Percentiles rank a stretch among this genome's conserved stretches.
phyloP scores from a whole-genome alignment of 2,888 invertebrate genomes.

The Drosophila paranaensis region DNA sequence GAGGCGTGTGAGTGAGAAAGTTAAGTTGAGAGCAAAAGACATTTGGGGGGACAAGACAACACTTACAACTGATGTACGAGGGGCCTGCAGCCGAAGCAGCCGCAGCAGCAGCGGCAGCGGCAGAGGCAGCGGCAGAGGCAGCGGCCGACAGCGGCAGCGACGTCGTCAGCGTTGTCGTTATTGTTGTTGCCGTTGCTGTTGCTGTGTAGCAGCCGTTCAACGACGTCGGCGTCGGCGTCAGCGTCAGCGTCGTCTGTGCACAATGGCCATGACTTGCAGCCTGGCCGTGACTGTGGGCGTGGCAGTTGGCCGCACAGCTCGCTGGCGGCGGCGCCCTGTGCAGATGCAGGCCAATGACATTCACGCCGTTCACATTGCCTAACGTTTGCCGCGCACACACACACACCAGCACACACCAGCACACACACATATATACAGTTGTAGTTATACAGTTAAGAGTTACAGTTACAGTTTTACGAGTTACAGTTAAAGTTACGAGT shows the following conservation, averaged over 20 bases:
- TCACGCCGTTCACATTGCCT: slow-evolving; percentile 91
- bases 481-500: slow-evolving; percentile 31
- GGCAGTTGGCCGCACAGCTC: slow-evolving; percentile 70
- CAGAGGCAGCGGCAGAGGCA: slow-evolving; percentile 17
- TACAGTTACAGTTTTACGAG: slow-evolving; percentile 33
- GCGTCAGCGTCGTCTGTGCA: slow-evolving; percentile 39
- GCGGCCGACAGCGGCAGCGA: slow-evolving; percentile 33
- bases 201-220: slow-evolving; percentile 8
- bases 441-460: slow-evolving; percentile 48
- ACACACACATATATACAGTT: slow-evolving; percentile 18
- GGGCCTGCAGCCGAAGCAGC: slow-evolving; percentile 41
- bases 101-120: slow-evolving; percentile 29
- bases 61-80: slow-evolving; percentile 83
- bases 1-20: not conserved
- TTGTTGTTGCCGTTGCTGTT: slow-evolving; percentile 10
- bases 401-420: slow-evolving; percentile 17
- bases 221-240: slow-evolving; percentile 1
- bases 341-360: slow-evolving; percentile 87
- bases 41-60: slow-evolving; percentile 53
- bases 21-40: slow-evolving; percentile 31
- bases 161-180: slow-evolving; percentile 17
- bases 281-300: slow-evolving; percentile 56
- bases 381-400: slow-evolving; percentile 54
- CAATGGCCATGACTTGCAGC: slow-evolving; percentile 39
- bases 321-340: slow-evolving; percentile 83